Base-by-base conservation (phyloP, 2,797 vertebrate genomes). In the Microctenopoma steveboyesi region DNA sequence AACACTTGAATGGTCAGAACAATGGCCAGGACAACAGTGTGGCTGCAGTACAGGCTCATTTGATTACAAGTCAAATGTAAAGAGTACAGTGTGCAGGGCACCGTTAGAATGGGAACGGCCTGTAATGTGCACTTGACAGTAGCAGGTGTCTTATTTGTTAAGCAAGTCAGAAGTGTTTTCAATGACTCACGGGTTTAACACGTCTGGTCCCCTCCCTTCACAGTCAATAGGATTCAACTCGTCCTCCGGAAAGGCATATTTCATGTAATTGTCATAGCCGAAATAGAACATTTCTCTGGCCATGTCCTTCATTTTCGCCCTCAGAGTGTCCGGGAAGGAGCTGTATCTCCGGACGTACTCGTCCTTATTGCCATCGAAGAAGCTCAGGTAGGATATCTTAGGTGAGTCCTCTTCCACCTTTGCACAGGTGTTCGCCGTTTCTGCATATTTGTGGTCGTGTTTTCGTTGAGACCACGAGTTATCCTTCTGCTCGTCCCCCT, bases 181-280 rank as follows among this genome's bases (percentile, higher is more conserved):
- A 64, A 28, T 79, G 66, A 96, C 96, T 97, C 88, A 98, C 97
- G 97, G 98, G 90, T 99, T 95, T 0, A 91, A 89, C 45, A 94
- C 93, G 88, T 98, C 98, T 11, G 98, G 98, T 3, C 98, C 98
- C 22, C 98, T 94, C 15, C 98, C 98, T 55, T 94, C 84, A 92
- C 98, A 99, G 86, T 95, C 93, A 67, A 99, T 97, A 16, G 98
- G 97, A 81, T 99, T 98, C 22, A 99, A 96, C 92, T 99, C 97
- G 91, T 99, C 98, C 69, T 96, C 91, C 0, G 98, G 97, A 75
- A 99, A 99, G 47, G 97, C 97, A 86, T 97, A 94, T 78, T 90
- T 95, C 98, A 99, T 99, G 92, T 99, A 99, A 91, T 96, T 98
- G 88, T 98, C 97, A 85, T 99, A 99, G 82, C 97, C 97, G 76